Evolutionary conservation across 2,113 vertebrate species (phyloP).

Genomic region (Chascanopsetta lugubris): DNA sequence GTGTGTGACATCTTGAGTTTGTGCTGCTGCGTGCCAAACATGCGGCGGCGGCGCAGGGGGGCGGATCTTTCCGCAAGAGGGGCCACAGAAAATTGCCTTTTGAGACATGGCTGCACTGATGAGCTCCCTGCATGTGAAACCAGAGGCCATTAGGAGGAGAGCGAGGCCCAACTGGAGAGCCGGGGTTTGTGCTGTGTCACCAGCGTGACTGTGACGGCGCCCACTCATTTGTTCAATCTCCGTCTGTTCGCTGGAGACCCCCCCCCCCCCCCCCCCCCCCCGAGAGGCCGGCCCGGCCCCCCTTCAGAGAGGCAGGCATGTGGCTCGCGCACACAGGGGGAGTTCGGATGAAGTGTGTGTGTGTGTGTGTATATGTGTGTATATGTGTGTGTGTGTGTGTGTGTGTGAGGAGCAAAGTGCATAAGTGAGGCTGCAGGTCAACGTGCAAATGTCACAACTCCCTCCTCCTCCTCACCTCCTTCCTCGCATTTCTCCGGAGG

Average conservation of each 20-base stretch:
- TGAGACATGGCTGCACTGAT: slow-evolving; percentile 65
- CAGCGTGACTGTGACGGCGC: slow-evolving; percentile 20
- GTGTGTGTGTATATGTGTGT: background rate
- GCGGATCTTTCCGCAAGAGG: slow-evolving; percentile 63
- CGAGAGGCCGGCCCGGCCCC: slow-evolving; percentile 28
- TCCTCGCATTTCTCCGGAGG: slow-evolving; percentile 97
- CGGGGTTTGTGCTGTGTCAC: slow-evolving; percentile 52
- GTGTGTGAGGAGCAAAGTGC: background rate
- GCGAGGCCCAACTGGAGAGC: slow-evolving; percentile 21
- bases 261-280: too few species aligned
- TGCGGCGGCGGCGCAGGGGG: slow-evolving; percentile 51
- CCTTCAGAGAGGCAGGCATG: slow-evolving; percentile 26
- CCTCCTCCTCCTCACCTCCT: slow-evolving; percentile 84
- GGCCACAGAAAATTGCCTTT: slow-evolving; percentile 66
- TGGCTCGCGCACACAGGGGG: slow-evolving; percentile 6
- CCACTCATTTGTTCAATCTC: slow-evolving; percentile 40
- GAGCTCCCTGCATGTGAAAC: slow-evolving; percentile 65
- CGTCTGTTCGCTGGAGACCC: slow-evolving; percentile 46
- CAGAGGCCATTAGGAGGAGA: slow-evolving; percentile 64
- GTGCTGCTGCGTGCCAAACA: slow-evolving; percentile 52
- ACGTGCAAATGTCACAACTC: background rate
- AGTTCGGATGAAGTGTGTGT: background rate
- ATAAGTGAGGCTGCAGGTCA: background rate
- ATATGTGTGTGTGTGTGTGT: background rate
- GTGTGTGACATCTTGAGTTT: slow-evolving; percentile 34